Conservation (phyloP, 2,888 invertebrate genomes). For the Tipula lateralis region DNA sequence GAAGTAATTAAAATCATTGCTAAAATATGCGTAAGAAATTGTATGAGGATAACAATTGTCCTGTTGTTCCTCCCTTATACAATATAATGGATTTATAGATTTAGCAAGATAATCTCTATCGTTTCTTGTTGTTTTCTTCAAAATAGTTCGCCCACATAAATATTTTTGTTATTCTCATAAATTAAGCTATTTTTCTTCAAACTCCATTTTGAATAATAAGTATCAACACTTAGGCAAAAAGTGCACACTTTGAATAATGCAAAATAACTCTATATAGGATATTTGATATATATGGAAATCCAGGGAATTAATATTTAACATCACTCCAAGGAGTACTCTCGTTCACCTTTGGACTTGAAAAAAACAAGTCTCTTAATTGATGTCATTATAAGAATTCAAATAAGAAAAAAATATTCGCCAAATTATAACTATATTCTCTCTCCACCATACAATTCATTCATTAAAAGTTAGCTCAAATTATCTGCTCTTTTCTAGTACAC, state of each 20-base stretch:
- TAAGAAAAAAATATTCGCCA: too few relatives aligned
- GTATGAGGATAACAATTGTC: background rate
- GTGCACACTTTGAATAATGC: background rate
- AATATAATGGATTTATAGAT: background rate
- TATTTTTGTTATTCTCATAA: background rate
- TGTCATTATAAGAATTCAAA: background rate
- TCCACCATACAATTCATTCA: background rate
- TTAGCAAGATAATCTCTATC: background rate
- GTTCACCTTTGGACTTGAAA: background rate
- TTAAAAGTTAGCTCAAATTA: slow-evolving; percentile 9
- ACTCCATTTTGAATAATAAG: background rate
- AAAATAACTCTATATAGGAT: background rate
- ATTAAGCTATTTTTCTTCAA: background rate
- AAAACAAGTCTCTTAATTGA: background rate
- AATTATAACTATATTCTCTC: background rate
- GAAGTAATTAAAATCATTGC: background rate
- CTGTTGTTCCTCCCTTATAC: background rate
- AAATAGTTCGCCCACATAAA: background rate
- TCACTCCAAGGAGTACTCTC: background rate
- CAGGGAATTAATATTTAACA: background rate
- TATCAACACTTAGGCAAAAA: background rate
- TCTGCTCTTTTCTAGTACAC: background rate
- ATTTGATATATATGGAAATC: background rate
- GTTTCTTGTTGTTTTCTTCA: background rate
- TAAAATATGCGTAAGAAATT: background rate